Evolutionary conservation across 2,888 invertebrate genomes (phyloP).

Genomic region (Zele albiditarsus): DNA sequence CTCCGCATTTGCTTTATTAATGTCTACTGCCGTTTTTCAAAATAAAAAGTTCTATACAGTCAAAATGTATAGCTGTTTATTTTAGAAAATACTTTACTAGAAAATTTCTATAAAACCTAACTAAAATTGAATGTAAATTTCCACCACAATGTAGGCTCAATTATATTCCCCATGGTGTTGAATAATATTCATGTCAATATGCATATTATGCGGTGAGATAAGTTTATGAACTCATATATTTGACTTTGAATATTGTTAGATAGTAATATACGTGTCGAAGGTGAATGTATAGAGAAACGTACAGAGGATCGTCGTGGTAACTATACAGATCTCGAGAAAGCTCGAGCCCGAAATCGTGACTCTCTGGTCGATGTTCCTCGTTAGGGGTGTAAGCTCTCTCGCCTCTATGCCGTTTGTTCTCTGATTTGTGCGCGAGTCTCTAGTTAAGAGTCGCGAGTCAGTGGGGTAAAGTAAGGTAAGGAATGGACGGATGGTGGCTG

Average conservation of each 20-base stretch:
- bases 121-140: too few species aligned
- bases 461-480: slow-evolving; percentile 49
- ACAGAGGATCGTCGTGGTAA: slow-evolving; percentile 26
- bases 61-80: too few species aligned
- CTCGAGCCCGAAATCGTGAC: slow-evolving; percentile 15
- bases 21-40: background rate
- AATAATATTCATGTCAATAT: background rate
- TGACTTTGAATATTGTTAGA: slow-evolving; percentile 7
- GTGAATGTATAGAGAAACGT: background rate
- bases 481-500: slow-evolving; percentile 59
- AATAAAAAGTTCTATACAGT: too few species aligned
- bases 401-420: slow-evolving; percentile 53
- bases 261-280: slow-evolving; percentile 25
- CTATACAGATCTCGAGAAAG: slow-evolving; percentile 23
- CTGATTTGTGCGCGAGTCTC: slow-evolving; percentile 55
- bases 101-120: too few species aligned
- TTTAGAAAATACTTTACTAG: too few species aligned
- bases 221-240: slow-evolving; percentile 33
- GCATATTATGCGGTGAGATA: background rate
- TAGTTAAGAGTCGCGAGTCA: slow-evolving; percentile 59
- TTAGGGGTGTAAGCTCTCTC: slow-evolving; percentile 53
- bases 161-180: background rate
- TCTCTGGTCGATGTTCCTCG: slow-evolving; percentile 43
- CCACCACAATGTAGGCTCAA: background rate
- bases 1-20: slow-evolving; percentile 28